phyloP scores from a whole-genome alignment of 2,797 vertebrate genomes.

The Florisuga fusca region DNA sequence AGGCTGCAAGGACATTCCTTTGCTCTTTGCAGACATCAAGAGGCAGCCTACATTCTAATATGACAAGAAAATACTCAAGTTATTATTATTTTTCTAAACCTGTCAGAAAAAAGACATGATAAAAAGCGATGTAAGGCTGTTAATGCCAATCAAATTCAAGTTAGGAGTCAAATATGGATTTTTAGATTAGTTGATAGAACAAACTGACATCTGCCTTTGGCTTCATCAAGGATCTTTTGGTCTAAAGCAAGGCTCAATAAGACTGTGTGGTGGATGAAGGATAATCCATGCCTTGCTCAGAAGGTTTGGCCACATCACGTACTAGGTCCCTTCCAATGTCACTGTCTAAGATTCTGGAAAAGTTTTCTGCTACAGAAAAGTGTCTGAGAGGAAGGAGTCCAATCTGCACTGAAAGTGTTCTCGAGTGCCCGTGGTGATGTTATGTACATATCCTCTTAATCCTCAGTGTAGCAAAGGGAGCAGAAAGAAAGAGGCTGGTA shows the following conservation, averaged over 20 bases:
- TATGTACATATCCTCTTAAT: neutral
- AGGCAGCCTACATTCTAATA: neutral
- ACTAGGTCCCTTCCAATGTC: neutral
- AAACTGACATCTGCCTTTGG: neutral
- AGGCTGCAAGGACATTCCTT: neutral
- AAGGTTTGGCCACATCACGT: neutral
- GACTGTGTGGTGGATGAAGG: neutral
- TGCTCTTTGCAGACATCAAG: neutral
- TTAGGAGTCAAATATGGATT: neutral
- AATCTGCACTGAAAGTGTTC: neutral
- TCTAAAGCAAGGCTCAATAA: neutral
- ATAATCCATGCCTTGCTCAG: neutral
- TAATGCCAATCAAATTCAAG: neutral
- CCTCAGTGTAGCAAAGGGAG: neutral
- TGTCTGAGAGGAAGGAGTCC: neutral
- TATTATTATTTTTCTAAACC: neutral
- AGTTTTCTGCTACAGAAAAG: neutral
- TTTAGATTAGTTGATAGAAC: neutral
- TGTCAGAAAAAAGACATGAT: neutral
- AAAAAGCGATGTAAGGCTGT: neutral
- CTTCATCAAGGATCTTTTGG: neutral
- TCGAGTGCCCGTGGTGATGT: rapidly evolving
- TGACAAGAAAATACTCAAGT: neutral
- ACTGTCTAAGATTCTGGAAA: neutral
- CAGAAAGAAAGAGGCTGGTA: neutral